Evolutionary conservation across 2,113 vertebrate genomes (phyloP), one percentile per base, ranked within the genome.

Genomic region (Notothenia rossii): DNA sequence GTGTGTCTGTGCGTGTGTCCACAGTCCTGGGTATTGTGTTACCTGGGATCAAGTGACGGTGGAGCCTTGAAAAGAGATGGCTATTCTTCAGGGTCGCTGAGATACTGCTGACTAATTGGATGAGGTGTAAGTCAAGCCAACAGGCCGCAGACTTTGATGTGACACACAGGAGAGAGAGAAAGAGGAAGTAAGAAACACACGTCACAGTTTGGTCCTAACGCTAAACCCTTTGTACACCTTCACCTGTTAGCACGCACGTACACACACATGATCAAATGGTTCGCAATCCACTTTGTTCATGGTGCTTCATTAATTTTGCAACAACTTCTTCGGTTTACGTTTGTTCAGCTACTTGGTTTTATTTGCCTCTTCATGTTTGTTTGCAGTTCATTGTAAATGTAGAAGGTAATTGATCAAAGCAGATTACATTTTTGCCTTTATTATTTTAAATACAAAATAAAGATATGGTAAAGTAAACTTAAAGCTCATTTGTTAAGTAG

Each of bases 81-180:
- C 18, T 95, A 96, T 97, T 95, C 87, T 89, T 95, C 93, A 93
- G 94, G 93, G 91, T 92, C 93, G 87, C 94, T 94, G 93, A 96
- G 96, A 97, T 96, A 95, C 97, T 94, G 89, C 72, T 7, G 83
- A 94, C 96, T 98, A 98, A 98, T 98, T 97, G 96, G 97, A 97
- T 97, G 95, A 96, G 95, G 96, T 96, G 97, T 96, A 98, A 97
- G 95, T 95, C 94, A 93, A 97, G 94, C 96, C 96, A 96, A 95
- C 94, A 84, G 96, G 95, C 93, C 91, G 92, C 92, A 46, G 91
- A 95, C 96, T 97, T 96, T 97, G 96, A 97, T 96, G 96, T 95
- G 95, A 92, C 89, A 91, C 89, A 83, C 91, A 68, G 86, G 93
- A 90, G 90, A 85, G 1, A 72, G 58, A 81, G 61, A 66, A 45